phyloP scores from a whole-genome alignment of 1,140 invertebrate genomes.

The Harlomillsia oculata region DNA sequence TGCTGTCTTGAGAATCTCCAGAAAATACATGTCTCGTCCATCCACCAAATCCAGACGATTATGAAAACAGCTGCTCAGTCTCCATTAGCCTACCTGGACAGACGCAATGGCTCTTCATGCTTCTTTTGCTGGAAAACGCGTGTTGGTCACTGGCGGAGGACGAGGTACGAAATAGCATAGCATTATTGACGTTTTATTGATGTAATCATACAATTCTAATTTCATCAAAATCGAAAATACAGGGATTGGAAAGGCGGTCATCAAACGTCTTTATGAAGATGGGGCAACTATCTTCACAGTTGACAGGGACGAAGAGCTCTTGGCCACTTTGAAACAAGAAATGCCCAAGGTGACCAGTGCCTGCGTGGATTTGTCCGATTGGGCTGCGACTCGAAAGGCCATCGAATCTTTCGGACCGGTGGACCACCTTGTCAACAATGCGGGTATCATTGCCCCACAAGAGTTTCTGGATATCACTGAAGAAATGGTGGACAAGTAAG shows the following conservation, averaged over 20 bases:
- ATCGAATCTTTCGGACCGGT: slow-evolving; percentile 49
- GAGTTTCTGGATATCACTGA: slow-evolving; percentile 55
- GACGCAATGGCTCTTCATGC: not conserved
- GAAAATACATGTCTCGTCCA: too few species aligned
- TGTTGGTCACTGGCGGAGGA: slow-evolving; percentile 15
- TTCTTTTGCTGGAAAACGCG: slow-evolving; percentile 12
- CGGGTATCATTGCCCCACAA: slow-evolving; percentile 51
- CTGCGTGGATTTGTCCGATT: slow-evolving; percentile 61
- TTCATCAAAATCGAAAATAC: too few species aligned
- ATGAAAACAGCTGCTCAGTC: too few species aligned
- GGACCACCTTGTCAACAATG: slow-evolving; percentile 76
- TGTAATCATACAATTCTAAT: too few species aligned
- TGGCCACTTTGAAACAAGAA: slow-evolving; percentile 55
- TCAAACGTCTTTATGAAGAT: slow-evolving; percentile 51
- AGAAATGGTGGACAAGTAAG: slow-evolving; percentile 58
- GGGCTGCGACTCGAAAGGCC: slow-evolving; percentile 56
- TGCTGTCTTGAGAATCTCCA: too few species aligned
- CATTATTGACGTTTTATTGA: too few species aligned
- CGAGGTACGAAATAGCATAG: not conserved
- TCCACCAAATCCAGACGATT: too few species aligned
- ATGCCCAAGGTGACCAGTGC: slow-evolving; percentile 51
- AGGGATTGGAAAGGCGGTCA: slow-evolving; percentile 66
- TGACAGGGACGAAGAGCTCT: slow-evolving; percentile 53
- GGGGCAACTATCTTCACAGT: slow-evolving; percentile 64
- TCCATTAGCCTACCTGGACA: too few species aligned